Base-by-base conservation (phyloP, 2,888 invertebrate species). In the Oxytorus armatus region DNA sequence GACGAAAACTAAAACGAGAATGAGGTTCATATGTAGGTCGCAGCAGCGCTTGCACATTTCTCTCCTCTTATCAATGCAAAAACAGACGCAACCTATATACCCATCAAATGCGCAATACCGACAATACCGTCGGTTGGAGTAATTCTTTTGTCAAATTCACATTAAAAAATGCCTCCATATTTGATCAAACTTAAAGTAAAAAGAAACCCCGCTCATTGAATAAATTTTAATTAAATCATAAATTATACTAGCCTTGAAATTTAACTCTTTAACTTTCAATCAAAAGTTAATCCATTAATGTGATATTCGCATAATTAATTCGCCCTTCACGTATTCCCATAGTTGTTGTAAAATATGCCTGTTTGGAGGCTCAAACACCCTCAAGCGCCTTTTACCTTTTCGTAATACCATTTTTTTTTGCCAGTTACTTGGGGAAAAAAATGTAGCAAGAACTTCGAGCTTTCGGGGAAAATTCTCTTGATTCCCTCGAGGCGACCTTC, bases 51-150 rank as follows among this genome's bases (percentile, higher is more conserved):
- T 23, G 18, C 51, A 33, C 59, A 16, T 16, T 39, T 63, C 47
- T 42, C 51, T 65, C 33, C 55, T 74, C 70, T 70, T 75, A 70
- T 79, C 70, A 75, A 70, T 23, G 57, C 33, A 36, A 51, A 42
- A 65, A 65, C 75, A 75, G 39, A 25, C 68, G 39, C 29, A 57
- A 74, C 53, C 33, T 18, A 42, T 18, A 47, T 49, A 49, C 18
- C 16, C 39, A 36, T 55, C 42, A 44, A 69, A 70, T 53, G 77
- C 63, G 18, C 47, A 18, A 8, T 10, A 61, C 18, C 23, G 21
- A 44, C 65, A 74, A 55, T 65, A 39, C 8, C 11, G 8, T 18
- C 23, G 36, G 51, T 33, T 10, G 11, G n/a, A 57, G 74, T 33
- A 57, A 75, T 75, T 75, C 49, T 23, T 44, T 23, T 53, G 5